Evolutionary conservation across 2,888 invertebrate species (phyloP).

Genomic region (Agrochola lota): DNA sequence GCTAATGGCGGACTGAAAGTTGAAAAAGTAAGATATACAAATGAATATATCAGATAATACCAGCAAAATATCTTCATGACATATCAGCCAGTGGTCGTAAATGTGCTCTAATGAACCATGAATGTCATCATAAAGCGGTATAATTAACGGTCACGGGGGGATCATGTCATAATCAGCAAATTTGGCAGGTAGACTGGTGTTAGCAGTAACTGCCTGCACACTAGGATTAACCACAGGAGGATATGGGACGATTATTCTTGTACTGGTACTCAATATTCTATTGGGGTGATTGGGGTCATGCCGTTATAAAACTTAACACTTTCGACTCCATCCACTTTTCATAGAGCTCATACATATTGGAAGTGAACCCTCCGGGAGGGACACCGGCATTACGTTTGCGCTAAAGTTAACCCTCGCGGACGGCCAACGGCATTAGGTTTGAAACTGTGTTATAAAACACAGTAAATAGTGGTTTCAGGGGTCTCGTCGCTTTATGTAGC

Average conservation of each 20-base stretch:
- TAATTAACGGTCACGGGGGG: conserved; percentile 47
- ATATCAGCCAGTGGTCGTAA: conserved; percentile 28
- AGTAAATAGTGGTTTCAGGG: too few species aligned
- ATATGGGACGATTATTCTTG: conserved; percentile 1
- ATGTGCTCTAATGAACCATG: conserved; percentile 38
- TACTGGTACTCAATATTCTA: too few species aligned
- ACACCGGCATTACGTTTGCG: too few species aligned
- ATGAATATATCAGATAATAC: neutral
- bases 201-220: conserved; percentile 4
- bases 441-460: too few species aligned
- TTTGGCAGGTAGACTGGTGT: conserved; percentile 32
- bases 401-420: too few species aligned
- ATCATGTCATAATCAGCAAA: conserved; percentile 41
- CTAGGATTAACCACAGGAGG: neutral
- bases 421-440: too few species aligned
- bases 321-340: too few species aligned
- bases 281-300: too few species aligned
- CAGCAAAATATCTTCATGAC: conserved; percentile 15
- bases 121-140: conserved; percentile 37
- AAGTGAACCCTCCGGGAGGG: too few species aligned
- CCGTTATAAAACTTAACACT: too few species aligned
- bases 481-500: too few species aligned
- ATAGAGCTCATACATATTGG: too few species aligned
- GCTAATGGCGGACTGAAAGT: conserved; percentile 19
- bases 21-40: conserved; percentile 16